phyloP scores from a whole-genome alignment of 2,888 invertebrate genomes.

The Alcis repandata region DNA sequence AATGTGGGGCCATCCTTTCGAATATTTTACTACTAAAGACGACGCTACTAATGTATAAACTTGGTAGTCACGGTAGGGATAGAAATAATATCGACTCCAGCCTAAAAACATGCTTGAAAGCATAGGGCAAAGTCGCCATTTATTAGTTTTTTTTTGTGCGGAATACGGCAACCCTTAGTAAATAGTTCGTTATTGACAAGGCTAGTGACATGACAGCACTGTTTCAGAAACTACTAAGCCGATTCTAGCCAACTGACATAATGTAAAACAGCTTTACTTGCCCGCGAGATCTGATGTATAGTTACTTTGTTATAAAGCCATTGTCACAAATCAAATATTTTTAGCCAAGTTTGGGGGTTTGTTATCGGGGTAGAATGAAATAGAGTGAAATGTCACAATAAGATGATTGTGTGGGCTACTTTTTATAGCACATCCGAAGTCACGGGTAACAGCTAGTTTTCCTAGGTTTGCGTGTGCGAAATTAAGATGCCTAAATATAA shows the following conservation, averaged over 20 bases:
- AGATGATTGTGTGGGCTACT: not conserved
- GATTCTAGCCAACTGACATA: not conserved
- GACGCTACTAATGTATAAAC: too few species aligned
- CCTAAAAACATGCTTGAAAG: too few species aligned
- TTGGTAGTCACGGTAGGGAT: too few species aligned
- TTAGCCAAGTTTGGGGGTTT: not conserved
- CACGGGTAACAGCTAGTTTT: not conserved
- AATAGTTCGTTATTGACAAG: not conserved
- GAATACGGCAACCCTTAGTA: not conserved
- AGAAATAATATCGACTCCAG: too few species aligned
- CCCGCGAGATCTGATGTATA: not conserved
- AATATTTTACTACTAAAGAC: too few species aligned
- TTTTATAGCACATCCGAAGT: not conserved
- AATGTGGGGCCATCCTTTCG: too few species aligned
- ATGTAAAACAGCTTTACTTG: not conserved
- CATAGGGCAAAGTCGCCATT: too few species aligned
- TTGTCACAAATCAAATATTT: conserved; percentile 10
- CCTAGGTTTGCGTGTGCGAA: not conserved
- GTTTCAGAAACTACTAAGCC: not conserved
- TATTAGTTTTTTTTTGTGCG: not conserved
- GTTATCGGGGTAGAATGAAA: not conserved
- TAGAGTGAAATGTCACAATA: not conserved
- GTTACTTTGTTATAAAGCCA: not conserved
- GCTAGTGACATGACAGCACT: not conserved
- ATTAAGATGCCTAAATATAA: not conserved